Evolutionary conservation across 1,140 invertebrate species (phyloP), one percentile per base, ranked within the genome.

Genomic region (Temnothorax curvispinosus): DNA sequence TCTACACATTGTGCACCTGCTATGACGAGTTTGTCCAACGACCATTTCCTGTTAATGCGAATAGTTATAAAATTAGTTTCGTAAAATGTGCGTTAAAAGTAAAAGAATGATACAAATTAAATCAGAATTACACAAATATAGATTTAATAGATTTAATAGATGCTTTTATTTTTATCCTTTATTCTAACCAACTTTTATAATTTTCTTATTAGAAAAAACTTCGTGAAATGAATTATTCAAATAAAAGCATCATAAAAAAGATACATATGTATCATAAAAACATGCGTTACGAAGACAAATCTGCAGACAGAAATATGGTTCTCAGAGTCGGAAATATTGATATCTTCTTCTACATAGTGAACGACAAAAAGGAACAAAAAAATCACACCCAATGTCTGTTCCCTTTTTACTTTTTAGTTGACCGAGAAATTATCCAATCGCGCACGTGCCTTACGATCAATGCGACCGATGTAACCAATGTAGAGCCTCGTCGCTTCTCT

Each of bases 401-500:
- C 8, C 6, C 56, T 77, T 80, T 81, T 54, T 54, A 27, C 64
- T 54, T 54, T 69, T 41, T 69, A 81, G 35, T 81, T 69, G 64
- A 13, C 41, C 41, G 41, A 58, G 54, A 82, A 74, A 74, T 84
- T 84, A 75, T 84, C 69, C 69, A 84, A 84, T 84, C 69, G 38
- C 80, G 13, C n/a, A 65, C 27, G 50, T 81, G 9, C 50, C 38
- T 18, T 67, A 58, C 65, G 47, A 81, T 81, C 65, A 71, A 71
- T 81, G 80, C 69, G 54, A 60, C 54, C 87, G 90, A 89, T 90
- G 87, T 89, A 56, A 75, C 69, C 87, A 92, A 89, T 88, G 85
- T 90, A 41, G 60, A 78, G 47, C 80, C 88, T 87, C 60, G 69
- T 76, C 87, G 87, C 89, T 91, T 90, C 88, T 90, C 87, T 86